Evolutionary conservation across 2,888 invertebrate genomes (phyloP), one percentile per base, ranked within the genome.

Genomic region (Thymelicus sylvestris): DNA sequence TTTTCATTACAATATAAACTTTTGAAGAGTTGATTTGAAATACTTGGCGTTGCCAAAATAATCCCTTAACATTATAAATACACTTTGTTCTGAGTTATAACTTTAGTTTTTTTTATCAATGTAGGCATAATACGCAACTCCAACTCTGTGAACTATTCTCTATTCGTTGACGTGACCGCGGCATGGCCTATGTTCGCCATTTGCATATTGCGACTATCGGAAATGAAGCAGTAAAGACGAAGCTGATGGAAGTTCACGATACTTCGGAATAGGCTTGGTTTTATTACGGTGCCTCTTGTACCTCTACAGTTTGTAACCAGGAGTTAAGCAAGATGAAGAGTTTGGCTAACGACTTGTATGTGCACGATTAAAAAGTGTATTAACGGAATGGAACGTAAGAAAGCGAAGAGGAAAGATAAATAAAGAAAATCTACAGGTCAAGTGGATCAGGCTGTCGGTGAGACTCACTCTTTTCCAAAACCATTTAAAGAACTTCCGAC

Each of bases 191-290:
- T 48, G 50, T 39, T 13, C 39, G 48, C 64, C 48, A 69, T 69
- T 69, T 69, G 69, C 69, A 69, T 69, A 69, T 69, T 64, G 69
- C 64, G 69, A 69, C 57, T 69, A 59, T 69, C 64, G 69, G 69
- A 69, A 69, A 69, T 69, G 69, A 69, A 69, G 63, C 48, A 69
- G 63, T 69, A 69, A 68, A 69, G 69, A 68, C 68, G 63, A 57
- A 47, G 59, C 59, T 64, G 63, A 59, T 48, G 69, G 47, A 39
- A 47, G 62, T 41, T 15, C 15, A 15, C 64, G 64, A 69, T 69
- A 69, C 69, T 57, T 59, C 19, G 48, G 47, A 47, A 61, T 47
- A 59, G 64, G 57, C 52, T 52, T 50, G 65, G 65, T 65, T 65
- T 65, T 64, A 65, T 65, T 52, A 65, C 41, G 65, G 65, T 65